Conservation (phyloP, 2,888 invertebrate species). For the Eilema sororculum region DNA sequence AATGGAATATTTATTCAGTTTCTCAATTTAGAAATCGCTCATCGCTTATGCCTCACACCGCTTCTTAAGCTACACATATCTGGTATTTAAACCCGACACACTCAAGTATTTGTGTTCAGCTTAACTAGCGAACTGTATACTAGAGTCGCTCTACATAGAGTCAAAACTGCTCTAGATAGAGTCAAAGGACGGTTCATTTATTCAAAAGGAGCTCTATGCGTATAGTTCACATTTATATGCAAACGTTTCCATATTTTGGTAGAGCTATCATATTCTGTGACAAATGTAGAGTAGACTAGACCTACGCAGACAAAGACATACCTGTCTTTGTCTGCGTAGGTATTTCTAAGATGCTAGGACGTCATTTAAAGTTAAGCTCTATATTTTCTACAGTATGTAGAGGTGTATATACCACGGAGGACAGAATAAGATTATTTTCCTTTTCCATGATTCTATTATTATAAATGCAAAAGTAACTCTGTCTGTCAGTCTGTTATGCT, state of each 20-base stretch:
- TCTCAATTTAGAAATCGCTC: conserved; percentile 24
- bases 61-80: conserved; percentile 49
- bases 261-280: conserved; percentile 8
- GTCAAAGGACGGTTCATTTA: conserved; percentile 52
- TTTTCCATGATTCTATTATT: no score
- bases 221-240: conserved; percentile 16
- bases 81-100: conserved; percentile 53
- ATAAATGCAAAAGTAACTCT: no score
- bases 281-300: conserved; percentile 3
- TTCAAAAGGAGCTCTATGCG: conserved; percentile 39
- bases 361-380: no score
- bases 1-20: no score
- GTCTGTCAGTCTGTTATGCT: no score
- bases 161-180: conserved; percentile 11
- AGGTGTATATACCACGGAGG: no score
- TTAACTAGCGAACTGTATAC: conserved; percentile 54
- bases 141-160: conserved; percentile 21
- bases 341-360: no score
- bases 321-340: background rate
- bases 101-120: conserved; percentile 59
- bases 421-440: no score
- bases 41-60: conserved; percentile 7
- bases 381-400: no score
- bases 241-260: conserved; percentile 16
- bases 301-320: no score